phyloP scores from a whole-genome alignment of 2,797 vertebrate species.

The Enteromius argenteus region DNA sequence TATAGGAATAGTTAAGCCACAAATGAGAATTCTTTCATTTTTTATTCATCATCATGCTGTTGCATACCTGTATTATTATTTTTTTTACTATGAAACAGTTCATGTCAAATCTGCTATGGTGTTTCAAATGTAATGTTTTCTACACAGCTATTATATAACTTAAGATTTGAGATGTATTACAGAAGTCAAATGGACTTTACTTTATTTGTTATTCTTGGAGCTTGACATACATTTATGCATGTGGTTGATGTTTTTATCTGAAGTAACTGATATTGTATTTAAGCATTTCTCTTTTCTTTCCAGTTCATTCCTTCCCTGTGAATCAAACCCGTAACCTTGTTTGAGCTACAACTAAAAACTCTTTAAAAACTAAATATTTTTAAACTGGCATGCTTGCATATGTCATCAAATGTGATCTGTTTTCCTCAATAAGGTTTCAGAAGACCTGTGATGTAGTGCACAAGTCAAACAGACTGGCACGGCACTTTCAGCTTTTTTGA shows the following conservation, averaged over 20 bases:
- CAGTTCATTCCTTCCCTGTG: neutral
- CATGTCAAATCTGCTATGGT: neutral
- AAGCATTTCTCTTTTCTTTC: neutral
- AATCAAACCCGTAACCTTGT: neutral
- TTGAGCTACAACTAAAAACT: neutral
- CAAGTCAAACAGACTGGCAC: neutral
- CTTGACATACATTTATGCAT: neutral
- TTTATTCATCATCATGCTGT: neutral
- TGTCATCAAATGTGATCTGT: neutral
- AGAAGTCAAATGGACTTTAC: neutral
- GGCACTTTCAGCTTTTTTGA: neutral
- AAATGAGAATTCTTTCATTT: constrained; percentile 11
- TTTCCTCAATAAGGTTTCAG: neutral
- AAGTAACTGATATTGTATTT: neutral
- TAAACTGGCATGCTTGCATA: neutral
- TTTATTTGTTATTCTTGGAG: neutral
- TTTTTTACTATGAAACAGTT: no score
- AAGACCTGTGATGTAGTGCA: neutral
- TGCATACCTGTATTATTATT: neutral
- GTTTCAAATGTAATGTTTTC: neutral
- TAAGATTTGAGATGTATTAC: neutral
- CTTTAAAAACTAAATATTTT: neutral
- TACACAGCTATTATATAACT: neutral
- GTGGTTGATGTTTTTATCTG: neutral
- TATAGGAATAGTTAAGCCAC: neutral